Evolutionary conservation across 2,113 vertebrate species (phyloP), one percentile per base, ranked within the genome.

Genomic region (Seriola dumerili): DNA sequence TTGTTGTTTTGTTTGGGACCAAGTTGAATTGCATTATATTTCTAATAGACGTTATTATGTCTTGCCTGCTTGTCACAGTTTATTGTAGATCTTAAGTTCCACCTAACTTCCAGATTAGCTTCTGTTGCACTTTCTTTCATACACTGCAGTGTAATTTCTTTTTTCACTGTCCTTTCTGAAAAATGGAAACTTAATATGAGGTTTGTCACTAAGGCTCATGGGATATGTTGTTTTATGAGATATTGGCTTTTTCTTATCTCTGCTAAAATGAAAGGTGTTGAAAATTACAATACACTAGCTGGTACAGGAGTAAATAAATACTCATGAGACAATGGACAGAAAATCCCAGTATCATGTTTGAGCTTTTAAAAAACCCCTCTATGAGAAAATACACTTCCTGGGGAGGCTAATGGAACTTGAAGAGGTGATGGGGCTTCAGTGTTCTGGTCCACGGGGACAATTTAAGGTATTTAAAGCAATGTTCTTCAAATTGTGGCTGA

Each of bases 301-400:
- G 61, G 4, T 66, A 16, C 50, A 76, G 16, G 4, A 36, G 32
- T 58, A 48, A 64, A 54, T 73, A 64, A 55, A 9, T 42, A 38
- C 14, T 46, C 57, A 72, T 70, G 55, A 73, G 85, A 79, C 76
- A 66, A 63, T 67, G 48, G 36, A 72, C 34, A 63, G 54, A 83
- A 75, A 85, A 85, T 57, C 72, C n/a, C 48, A 8, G 54, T 64
- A 83, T 83, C 54, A 73, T 78, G 59, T 77, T 42, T 71, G 25
- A 80, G 72, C 32, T 67, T 83, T 73, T 32, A 42, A 23, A 46
- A 74, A 67, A 67, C 4, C 3, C 3, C 14, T 57, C 55, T 8
- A 29, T 54, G 48, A 77, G 67, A 62, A 77, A 64, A 68, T 8
- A 59, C 23, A 64, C 78, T 16, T 77, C 58, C 75, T 36, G 63